A percentile compares a stretch with the other conserved stretches of the same genome.
phyloP scores from a whole-genome alignment of 2,113 vertebrate species.

The pig (Sus scrofa) region T2T-Sscrofa CM000819.6:127488501-127489000 shows the following conservation, averaged over 20 bases:
- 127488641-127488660: not conserved
- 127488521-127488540: not conserved
- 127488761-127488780: not conserved
- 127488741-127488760: conserved; percentile 41
- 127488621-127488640: not conserved
- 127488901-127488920: conserved; percentile 22
- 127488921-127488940: conserved; percentile 70
- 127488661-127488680: not conserved
- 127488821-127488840: conserved; percentile 49
- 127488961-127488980: conserved; percentile 54
- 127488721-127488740: not conserved
- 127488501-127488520: not conserved
- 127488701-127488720: not conserved
- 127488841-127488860: conserved; percentile 58
- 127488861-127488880: conserved; percentile 68
- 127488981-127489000: conserved; percentile 72
- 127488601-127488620: not conserved
- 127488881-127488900: conserved; percentile 40
- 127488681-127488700: not conserved
- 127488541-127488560: not conserved
- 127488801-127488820: conserved; percentile 46
- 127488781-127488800: conserved; percentile 15
- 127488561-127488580: not conserved
- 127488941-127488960: conserved; percentile 78
- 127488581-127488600: not conserved